Evolutionary conservation across 2,888 invertebrate species (phyloP).

Genomic region (Phymatocera aterrima): DNA sequence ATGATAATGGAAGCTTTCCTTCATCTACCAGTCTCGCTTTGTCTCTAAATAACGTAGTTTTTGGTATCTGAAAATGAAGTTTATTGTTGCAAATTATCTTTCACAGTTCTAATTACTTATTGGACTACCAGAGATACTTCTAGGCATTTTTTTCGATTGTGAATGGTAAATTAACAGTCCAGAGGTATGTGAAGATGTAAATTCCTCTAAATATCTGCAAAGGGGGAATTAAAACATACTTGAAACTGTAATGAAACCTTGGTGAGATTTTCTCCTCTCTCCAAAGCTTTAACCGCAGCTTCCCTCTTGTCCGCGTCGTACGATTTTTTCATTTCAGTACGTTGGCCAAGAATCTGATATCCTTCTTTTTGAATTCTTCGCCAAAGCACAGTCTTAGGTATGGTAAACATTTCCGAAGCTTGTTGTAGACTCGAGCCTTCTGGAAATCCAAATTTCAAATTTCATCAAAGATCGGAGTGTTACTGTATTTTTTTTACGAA

Average conservation of each 20-base stretch:
- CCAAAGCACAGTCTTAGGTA: conserved; percentile 75
- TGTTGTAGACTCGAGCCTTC: conserved; percentile 73
- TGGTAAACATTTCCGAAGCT: conserved; percentile 72
- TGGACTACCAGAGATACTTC: too few relatives aligned
- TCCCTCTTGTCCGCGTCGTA: conserved; percentile 70
- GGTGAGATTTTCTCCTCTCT: conserved; percentile 73
- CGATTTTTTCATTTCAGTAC: conserved; percentile 65
- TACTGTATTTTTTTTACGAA: too few relatives aligned
- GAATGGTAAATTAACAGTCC: too few relatives aligned
- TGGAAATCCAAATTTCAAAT: conserved; percentile 49
- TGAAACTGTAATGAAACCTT: conserved; percentile 73
- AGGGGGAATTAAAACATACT: conserved; percentile 55
- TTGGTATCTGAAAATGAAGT: conserved; percentile 69
- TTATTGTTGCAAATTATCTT: background rate
- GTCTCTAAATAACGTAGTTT: conserved; percentile 73
- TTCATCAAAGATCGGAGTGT: background rate
- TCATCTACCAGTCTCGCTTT: conserved; percentile 71
- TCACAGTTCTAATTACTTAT: background rate
- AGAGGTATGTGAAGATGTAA: too few relatives aligned
- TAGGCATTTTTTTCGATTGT: too few relatives aligned
- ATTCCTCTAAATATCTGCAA: background rate
- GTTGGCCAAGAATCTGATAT: conserved; percentile 59
- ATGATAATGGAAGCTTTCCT: conserved; percentile 71
- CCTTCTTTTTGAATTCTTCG: conserved; percentile 73
- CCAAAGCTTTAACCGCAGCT: conserved; percentile 72